phyloP scores from a whole-genome alignment of 2,113 vertebrate genomes.

The Eonycteris spelaea region DNA sequence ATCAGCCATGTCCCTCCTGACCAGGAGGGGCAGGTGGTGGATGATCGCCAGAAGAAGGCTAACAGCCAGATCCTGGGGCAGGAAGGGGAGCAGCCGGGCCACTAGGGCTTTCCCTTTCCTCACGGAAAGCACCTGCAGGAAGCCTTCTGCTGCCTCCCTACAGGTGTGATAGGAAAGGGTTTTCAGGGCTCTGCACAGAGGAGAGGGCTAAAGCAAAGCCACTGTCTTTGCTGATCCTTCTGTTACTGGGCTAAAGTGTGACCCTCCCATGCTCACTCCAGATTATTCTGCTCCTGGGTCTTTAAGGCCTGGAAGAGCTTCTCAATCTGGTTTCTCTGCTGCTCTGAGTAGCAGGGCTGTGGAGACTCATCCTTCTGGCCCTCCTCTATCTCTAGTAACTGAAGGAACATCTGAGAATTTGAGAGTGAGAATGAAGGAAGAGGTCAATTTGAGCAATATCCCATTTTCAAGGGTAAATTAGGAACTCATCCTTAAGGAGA shows the following conservation, averaged over 20 bases:
- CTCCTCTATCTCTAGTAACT: conserved; percentile 91
- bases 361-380: conserved; percentile 75
- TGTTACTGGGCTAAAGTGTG: background rate
- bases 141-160: conserved; percentile 88
- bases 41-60: conserved; percentile 84
- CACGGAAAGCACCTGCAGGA: conserved; percentile 90
- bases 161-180: background rate
- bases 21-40: conserved; percentile 87
- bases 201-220: background rate
- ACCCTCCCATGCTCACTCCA: conserved; percentile 79
- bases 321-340: conserved; percentile 82
- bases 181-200: background rate
- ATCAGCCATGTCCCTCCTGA: conserved; percentile 88
- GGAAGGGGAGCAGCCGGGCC: conserved; percentile 88
- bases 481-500: background rate
- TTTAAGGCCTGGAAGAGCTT: conserved; percentile 85
- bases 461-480: background rate
- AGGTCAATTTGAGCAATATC: background rate
- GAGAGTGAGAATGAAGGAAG: background rate
- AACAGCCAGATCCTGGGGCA: conserved; percentile 81
- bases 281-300: conserved; percentile 71
- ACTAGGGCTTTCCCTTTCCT: conserved; percentile 92
- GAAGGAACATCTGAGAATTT: conserved; percentile 86
- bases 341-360: conserved; percentile 76
- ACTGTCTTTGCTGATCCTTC: background rate